A percentile compares a stretch with the other conserved stretches of the same genome.
Evolutionary conservation across 2,888 invertebrate species (phyloP).

Genomic region (Patella ulyssiponensis): DNA sequence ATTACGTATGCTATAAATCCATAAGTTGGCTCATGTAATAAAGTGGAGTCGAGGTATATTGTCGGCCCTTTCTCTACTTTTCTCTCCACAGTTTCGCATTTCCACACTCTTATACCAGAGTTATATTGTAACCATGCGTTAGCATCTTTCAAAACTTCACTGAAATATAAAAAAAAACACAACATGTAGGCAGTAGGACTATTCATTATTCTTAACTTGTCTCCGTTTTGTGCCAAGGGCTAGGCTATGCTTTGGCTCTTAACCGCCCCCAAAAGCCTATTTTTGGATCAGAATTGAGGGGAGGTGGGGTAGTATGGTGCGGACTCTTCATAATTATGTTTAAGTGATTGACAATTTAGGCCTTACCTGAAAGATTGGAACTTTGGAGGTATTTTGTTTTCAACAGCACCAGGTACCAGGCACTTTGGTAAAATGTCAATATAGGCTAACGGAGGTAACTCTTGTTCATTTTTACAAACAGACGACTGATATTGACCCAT

Average conservation of each 20-base stretch:
- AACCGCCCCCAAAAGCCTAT: too few species aligned
- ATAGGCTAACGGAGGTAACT: constrained; percentile 51
- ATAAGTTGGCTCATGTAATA: constrained; percentile 49
- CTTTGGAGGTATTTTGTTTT: constrained; percentile 42
- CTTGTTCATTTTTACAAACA: constrained; percentile 32
- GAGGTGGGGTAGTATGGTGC: too few species aligned
- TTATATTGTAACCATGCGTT: constrained; percentile 47
- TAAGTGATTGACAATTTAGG: background rate
- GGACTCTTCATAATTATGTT: background rate
- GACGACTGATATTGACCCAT: constrained; percentile 57
- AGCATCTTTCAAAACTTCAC: constrained; percentile 46
- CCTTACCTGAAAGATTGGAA: constrained; percentile 55
- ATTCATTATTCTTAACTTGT: too few species aligned
- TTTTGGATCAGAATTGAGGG: too few species aligned
- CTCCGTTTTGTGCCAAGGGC: too few species aligned
- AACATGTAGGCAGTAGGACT: too few species aligned
- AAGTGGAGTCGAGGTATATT: constrained; percentile 47
- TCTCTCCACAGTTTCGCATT: constrained; percentile 46
- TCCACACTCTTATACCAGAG: constrained; percentile 35
- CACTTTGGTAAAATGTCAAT: constrained; percentile 59
- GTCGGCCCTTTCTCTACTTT: constrained; percentile 33
- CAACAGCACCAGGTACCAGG: constrained; percentile 47
- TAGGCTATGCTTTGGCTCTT: too few species aligned
- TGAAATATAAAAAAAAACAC: constrained; percentile 21
- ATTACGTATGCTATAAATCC: constrained; percentile 55